Percentiles rank a stretch among this genome's conserved stretches.
phyloP scores from a whole-genome alignment of 2,888 invertebrate species.

The Merodon equestris region DNA sequence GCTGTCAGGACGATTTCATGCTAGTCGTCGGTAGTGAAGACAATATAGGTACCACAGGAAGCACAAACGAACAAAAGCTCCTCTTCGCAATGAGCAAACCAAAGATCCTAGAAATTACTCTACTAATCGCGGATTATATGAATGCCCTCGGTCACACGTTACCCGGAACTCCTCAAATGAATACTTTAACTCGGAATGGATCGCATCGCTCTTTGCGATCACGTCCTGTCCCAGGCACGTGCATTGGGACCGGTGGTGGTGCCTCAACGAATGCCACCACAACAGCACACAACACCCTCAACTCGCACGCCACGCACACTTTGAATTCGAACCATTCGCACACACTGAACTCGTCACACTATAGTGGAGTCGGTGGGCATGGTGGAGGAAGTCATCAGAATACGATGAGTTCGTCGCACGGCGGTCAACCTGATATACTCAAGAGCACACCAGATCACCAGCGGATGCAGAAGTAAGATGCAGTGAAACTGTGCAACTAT shows the following conservation, averaged over 20 bases:
- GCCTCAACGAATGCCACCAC: slow-evolving; percentile 78
- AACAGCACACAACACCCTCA: slow-evolving; percentile 82
- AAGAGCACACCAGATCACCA: slow-evolving; percentile 93
- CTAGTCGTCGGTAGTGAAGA: slow-evolving; percentile 93
- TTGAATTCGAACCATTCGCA: slow-evolving; percentile 79
- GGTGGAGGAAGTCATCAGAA: slow-evolving; percentile 76
- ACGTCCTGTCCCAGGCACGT: slow-evolving; percentile 71
- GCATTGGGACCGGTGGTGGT: slow-evolving; percentile 70
- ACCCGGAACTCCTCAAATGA: slow-evolving; percentile 89
- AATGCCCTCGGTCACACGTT: slow-evolving; percentile 89
- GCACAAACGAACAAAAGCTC: slow-evolving; percentile 85
- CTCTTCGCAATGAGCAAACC: slow-evolving; percentile 94
- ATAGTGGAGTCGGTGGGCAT: slow-evolving; percentile 71
- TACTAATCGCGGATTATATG: slow-evolving; percentile 96
- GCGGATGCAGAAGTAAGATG: slow-evolving; percentile 76
- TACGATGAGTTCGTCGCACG: slow-evolving; percentile 77
- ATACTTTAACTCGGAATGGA: slow-evolving; percentile 86
- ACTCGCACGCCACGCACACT: slow-evolving; percentile 81
- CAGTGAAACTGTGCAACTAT: neutral
- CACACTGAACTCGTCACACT: slow-evolving; percentile 78
- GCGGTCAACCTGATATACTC: slow-evolving; percentile 89
- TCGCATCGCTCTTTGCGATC: slow-evolving; percentile 83
- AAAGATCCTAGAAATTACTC: slow-evolving; percentile 92
- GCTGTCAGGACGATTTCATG: slow-evolving; percentile 98
- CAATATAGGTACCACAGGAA: slow-evolving; percentile 70